Percentiles rank a stretch among this genome's conserved stretches.
phyloP scores from a whole-genome alignment of 2,888 invertebrate genomes.

The Meiosimyza decipiens region DNA sequence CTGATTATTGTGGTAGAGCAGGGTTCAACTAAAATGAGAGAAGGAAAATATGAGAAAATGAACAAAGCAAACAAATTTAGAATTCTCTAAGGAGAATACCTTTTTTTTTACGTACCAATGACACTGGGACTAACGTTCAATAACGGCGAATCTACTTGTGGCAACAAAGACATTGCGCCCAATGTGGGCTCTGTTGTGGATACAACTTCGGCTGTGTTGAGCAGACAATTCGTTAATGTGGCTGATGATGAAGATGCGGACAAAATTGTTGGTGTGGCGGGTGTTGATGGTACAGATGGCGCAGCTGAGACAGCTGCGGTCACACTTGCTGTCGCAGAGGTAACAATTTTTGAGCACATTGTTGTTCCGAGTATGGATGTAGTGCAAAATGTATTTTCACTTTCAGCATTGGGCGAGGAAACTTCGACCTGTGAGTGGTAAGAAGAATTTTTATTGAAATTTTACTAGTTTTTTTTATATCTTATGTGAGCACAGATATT shows the following conservation, averaged over 20 bases:
- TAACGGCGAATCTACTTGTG: conserved; percentile 40
- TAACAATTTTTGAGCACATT: conserved; percentile 66
- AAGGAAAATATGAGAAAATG: neutral
- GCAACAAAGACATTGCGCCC: conserved; percentile 41
- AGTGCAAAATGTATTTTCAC: conserved; percentile 66
- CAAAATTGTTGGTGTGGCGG: conserved; percentile 30
- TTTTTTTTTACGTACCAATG: conserved; percentile 46
- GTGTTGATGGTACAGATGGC: conserved; percentile 34
- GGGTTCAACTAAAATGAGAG: conserved; percentile 48
- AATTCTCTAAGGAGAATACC: neutral
- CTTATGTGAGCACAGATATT: no score
- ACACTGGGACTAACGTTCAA: conserved; percentile 45
- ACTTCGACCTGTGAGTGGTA: conserved; percentile 62
- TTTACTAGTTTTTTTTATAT: no score
- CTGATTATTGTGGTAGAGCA: conserved; percentile 49
- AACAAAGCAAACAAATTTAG: neutral
- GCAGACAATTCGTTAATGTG: conserved; percentile 32
- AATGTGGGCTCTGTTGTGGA: conserved; percentile 46
- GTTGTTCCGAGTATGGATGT: conserved; percentile 66
- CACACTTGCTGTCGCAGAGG: conserved; percentile 60
- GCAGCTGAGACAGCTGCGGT: conserved; percentile 55
- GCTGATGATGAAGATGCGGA: conserved; percentile 37
- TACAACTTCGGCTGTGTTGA: conserved; percentile 37
- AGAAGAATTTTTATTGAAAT: conserved; percentile 12
- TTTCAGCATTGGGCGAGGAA: conserved; percentile 67